phyloP scores from a whole-genome alignment of 2,797 vertebrate species.

The Apodemus agrarius region DNA sequence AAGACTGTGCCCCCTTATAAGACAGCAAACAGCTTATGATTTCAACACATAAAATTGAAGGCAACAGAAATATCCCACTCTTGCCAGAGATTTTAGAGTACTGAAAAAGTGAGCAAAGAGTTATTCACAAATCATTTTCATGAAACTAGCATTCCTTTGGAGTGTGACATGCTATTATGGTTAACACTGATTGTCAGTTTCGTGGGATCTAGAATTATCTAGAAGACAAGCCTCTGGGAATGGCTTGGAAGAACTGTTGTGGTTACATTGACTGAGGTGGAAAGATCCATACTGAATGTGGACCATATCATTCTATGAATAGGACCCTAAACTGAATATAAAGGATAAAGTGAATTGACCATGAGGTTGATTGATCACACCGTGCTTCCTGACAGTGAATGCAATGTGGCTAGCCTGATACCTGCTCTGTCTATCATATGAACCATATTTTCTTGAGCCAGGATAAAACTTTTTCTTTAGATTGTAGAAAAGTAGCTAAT shows the following conservation, averaged over 20 bases:
- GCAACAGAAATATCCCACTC: not conserved
- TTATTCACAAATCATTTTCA: not conserved
- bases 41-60: not conserved
- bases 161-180: not conserved
- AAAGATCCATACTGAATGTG: not conserved
- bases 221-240: not conserved
- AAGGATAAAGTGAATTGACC: not conserved
- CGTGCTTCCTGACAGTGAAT: not conserved
- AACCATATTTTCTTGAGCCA: not conserved
- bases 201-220: not conserved
- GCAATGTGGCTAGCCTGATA: too few species aligned
- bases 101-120: not conserved
- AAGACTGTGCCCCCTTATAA: not conserved
- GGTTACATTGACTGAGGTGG: not conserved
- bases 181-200: not conserved
- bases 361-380: not conserved
- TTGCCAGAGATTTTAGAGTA: not conserved
- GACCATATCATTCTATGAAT: not conserved
- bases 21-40: not conserved
- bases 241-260: not conserved
- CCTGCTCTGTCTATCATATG: not conserved
- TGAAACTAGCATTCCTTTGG: not conserved
- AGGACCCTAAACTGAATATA: not conserved
- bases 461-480: not conserved
- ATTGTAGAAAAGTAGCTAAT: not conserved